These are phyloP conservation scores for Spodoptera litura DNA, from an alignment of 1,140 invertebrate genomes.

Conservation along the genomic window DNA sequence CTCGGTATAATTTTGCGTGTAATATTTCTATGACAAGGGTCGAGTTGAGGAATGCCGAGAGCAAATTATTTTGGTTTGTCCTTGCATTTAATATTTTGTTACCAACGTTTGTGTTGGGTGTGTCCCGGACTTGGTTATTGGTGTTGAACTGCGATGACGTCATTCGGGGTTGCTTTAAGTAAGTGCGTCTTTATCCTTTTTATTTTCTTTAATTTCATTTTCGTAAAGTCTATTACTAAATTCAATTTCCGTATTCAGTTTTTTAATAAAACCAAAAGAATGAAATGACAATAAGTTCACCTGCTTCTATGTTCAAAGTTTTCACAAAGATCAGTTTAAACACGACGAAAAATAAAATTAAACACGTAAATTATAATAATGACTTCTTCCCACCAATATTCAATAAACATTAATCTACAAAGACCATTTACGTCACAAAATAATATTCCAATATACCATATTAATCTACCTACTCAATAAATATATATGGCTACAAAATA, in stretches of 20 bases:
- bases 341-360: no score
- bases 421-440: no score
- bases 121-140: slow-evolving; percentile 48
- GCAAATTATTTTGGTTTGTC: slow-evolving; percentile 51
- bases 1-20: slow-evolving; percentile 33
- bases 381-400: no score
- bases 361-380: no score
- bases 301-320: no score
- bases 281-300: no score
- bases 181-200: not conserved
- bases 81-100: slow-evolving; percentile 51
- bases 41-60: slow-evolving; percentile 48
- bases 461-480: no score
- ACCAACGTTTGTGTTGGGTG: slow-evolving; percentile 45
- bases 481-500: not conserved
- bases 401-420: no score
- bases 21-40: slow-evolving; percentile 56
- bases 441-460: no score
- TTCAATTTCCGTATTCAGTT: not conserved
- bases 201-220: not conserved
- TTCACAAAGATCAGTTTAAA: no score
- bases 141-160: not conserved
- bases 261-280: no score
- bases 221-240: not conserved
- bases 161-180: not conserved